phyloP scores from a whole-genome alignment of 2,797 vertebrate genomes.

The Spinus olivaceus region DNA sequence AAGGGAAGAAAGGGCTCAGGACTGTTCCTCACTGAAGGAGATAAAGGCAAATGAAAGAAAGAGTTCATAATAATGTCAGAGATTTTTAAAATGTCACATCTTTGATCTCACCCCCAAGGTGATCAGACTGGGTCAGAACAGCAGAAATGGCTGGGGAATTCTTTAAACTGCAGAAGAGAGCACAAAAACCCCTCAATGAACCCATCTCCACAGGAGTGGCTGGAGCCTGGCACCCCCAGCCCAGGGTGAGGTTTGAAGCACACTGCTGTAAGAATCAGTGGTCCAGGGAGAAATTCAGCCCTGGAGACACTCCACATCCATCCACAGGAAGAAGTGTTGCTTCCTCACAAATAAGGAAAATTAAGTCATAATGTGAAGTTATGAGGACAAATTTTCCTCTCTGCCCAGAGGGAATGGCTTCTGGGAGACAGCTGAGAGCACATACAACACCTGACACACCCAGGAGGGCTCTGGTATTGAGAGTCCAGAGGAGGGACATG shows the following conservation, averaged over 20 bases:
- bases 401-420: not conserved
- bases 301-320: not conserved
- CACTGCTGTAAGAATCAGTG: not conserved
- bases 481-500: not conserved
- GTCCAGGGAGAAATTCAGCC: not conserved
- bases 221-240: not conserved
- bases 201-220: not conserved
- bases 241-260: not conserved
- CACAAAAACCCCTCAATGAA: not conserved
- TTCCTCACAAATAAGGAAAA: not conserved
- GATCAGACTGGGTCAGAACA: not conserved
- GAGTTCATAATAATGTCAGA: not conserved
- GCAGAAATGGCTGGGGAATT: not conserved
- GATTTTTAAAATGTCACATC: constrained; percentile 13
- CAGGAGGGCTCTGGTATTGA: not conserved
- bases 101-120: not conserved
- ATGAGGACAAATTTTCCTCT: not conserved
- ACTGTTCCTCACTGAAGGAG: not conserved
- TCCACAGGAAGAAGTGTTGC: not conserved
- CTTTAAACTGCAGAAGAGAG: not conserved
- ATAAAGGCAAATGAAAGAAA: not conserved
- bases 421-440: not conserved
- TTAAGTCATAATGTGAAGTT: rapidly evolving
- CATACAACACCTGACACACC: not conserved
- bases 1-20: not conserved